Evolutionary conservation across 2,113 vertebrate genomes (phyloP).

Genomic region (Phaetusa simplex): DNA sequence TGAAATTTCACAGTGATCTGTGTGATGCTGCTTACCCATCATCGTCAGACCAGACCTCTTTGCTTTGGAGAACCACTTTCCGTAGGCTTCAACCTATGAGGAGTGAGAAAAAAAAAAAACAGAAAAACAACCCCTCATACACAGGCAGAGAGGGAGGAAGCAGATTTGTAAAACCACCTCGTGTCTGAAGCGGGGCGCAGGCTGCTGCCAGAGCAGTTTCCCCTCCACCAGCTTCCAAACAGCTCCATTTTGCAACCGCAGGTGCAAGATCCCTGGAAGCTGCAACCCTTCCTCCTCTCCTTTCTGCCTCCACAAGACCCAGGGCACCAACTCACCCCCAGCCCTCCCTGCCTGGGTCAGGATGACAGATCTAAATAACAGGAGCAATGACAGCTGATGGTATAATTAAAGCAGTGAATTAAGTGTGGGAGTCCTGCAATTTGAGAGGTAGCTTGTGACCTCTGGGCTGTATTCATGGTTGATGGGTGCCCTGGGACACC

Average conservation of each 20-base stretch:
- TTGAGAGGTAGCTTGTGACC: conserved; percentile 44
- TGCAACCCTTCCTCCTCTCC: not conserved
- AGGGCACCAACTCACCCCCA: not conserved
- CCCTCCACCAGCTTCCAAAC: not conserved
- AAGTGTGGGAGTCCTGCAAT: conserved; percentile 53
- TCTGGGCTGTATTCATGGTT: not conserved
- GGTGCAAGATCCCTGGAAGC: not conserved
- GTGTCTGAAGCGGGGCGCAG: fast-evolving
- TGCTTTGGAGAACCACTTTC: not conserved
- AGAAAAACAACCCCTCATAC: not conserved
- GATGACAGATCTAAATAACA: conserved; percentile 21
- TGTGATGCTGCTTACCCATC: not conserved
- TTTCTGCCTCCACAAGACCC: not conserved
- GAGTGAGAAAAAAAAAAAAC: not conserved
- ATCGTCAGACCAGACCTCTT: fast-evolving
- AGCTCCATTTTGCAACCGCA: not conserved
- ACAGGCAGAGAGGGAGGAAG: not conserved
- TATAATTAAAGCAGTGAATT: conserved; percentile 49
- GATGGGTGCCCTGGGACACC: conserved; percentile 30
- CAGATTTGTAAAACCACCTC: not conserved
- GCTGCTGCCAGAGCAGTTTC: not conserved
- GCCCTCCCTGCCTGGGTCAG: not conserved
- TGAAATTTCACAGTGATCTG: not conserved
- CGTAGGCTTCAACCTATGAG: fast-evolving
- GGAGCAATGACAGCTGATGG: conserved; percentile 40